A percentile compares a stretch with the other conserved stretches of the same genome.
phyloP scores from a whole-genome alignment of 1,140 invertebrate species.

The Trypoxylus dichotomus region DNA sequence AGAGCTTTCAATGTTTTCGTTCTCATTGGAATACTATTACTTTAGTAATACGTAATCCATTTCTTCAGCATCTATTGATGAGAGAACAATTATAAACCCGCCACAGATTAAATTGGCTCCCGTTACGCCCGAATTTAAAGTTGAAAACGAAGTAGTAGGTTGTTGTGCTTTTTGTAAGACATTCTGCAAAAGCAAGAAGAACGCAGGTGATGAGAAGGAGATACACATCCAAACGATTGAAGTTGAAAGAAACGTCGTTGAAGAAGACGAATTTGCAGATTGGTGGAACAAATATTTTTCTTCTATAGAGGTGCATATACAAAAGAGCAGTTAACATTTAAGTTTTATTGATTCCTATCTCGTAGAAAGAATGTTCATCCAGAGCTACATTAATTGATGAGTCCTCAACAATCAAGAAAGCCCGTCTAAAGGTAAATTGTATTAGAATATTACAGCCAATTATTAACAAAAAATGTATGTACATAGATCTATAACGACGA shows the following conservation, averaged over 20 bases:
- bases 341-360: background rate
- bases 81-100: background rate
- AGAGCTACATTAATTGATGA: background rate
- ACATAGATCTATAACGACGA: conserved; percentile 72
- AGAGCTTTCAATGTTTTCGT: too few relatives aligned
- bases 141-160: conserved; percentile 11
- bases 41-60: too few relatives aligned
- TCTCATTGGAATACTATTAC: too few relatives aligned
- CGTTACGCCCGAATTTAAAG: background rate
- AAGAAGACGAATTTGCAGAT: conserved; percentile 57
- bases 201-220: background rate
- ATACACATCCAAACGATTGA: background rate
- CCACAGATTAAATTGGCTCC: background rate
- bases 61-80: background rate
- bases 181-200: background rate
- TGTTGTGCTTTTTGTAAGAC: conserved; percentile 17
- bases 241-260: background rate
- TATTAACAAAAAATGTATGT: background rate
- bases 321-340: background rate
- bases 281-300: conserved; percentile 83
- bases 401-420: background rate
- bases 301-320: conserved; percentile 59
- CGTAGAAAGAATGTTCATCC: background rate
- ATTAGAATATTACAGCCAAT: background rate
- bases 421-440: background rate